Base-by-base conservation (phyloP, 1,140 invertebrate genomes). In the Trinorchestia longiramus region DNA sequence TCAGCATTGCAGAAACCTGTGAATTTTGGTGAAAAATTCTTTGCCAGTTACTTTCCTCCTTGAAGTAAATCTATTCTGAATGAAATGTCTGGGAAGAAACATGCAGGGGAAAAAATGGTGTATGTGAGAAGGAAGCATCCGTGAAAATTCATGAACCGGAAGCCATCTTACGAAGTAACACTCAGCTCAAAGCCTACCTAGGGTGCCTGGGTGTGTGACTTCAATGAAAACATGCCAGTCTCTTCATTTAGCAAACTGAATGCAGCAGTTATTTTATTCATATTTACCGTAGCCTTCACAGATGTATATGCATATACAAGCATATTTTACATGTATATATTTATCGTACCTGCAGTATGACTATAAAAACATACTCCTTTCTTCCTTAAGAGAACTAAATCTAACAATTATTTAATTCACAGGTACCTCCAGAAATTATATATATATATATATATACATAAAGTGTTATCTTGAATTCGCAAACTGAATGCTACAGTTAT, bases 141-240 rank as follows among this genome's bases (percentile, higher is more conserved):
- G 40, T n/a, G 44, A 47, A 91, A 94, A 94, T 94, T 94, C 92
- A 94, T 94, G 92, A 47, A 43, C 43, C 43, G 92, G 92, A 94
- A 45, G 40, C 92, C 92, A 45, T 94, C 47, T 47, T 43, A 11
- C 28, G 62, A 77, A 36, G 11, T 77, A 77, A 77, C 62, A 77
- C 62, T 77, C 62, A 11, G 62, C 15, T 36, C 15, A 77, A 6
- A 6, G 62, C 1, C 11, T 15, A 28, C 62, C 62, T 77, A 11
- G 8, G 62, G 62, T 77, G 8, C 62, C 11, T 77, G 19, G 47
- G 47, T 53, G 62, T 77, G 62, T 77, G 62, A 77, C 62, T 77
- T 15, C 62, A 77, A 77, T 77, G 28, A 77, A 77, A 77, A 28
- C 28, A 36, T 77, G 62, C 15, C 6, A 53, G 62, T 23, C 62